phyloP scores from a whole-genome alignment of 1,140 invertebrate species.

The Dreissena polymorpha region DNA sequence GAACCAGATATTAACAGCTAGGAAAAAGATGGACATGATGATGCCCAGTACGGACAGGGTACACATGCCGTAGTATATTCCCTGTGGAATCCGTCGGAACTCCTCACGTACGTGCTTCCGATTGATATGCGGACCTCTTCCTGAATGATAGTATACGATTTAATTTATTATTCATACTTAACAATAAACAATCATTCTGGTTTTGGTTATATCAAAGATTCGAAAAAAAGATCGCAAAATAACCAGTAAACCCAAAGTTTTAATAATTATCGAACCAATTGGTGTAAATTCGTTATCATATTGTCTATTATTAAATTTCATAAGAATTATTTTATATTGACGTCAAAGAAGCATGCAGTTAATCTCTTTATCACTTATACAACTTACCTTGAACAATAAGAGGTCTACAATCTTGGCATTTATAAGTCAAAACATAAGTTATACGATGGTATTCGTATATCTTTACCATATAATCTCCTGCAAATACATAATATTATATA shows the following conservation, averaged over 20 bases:
- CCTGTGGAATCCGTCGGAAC: conserved; percentile 86
- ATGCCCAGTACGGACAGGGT: conserved; percentile 94
- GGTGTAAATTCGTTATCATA: no score
- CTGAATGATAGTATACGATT: conserved; percentile 65
- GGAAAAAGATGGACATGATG: conserved; percentile 93
- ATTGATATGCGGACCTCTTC: conserved; percentile 92
- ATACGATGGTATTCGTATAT: conserved; percentile 60
- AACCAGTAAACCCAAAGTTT: background rate
- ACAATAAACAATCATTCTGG: background rate
- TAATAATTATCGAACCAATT: background rate
- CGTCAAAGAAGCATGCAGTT: no score
- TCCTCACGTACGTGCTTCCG: conserved; percentile 90
- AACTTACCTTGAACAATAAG: conserved; percentile 56
- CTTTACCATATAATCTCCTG: conserved; percentile 61
- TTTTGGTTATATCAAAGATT: background rate
- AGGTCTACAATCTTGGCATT: conserved; percentile 16
- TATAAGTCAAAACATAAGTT: conserved; percentile 42
- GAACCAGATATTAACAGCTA: conserved; percentile 97
- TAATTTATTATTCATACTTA: background rate
- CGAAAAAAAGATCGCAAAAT: background rate
- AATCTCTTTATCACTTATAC: no score
- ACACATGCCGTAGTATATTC: conserved; percentile 85
- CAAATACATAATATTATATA: background rate
- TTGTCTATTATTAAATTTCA: no score
- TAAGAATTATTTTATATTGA: no score